Evolutionary conservation across 2,113 vertebrate genomes (phyloP).

Genomic region (Microtus montanus): DNA sequence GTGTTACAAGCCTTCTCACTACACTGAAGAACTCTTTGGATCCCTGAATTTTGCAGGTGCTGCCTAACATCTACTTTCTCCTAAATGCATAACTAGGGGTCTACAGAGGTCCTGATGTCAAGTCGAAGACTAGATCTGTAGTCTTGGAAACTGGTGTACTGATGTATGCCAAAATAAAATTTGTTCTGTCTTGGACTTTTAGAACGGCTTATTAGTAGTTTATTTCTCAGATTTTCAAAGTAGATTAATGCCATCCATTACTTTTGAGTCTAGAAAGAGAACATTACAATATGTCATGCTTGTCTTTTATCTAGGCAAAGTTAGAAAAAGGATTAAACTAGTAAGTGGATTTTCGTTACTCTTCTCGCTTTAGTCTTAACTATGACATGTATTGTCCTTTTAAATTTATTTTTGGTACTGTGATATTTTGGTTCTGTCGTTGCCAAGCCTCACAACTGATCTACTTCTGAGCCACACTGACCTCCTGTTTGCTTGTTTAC

Average conservation of each 20-base stretch:
- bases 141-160: not conserved
- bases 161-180: slow-evolving; percentile 1
- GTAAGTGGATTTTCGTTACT: slow-evolving; percentile 38
- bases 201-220: not conserved
- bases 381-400: not conserved
- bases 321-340: slow-evolving; percentile 43
- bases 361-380: slow-evolving; percentile 37
- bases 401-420: not conserved
- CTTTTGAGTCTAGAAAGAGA: slow-evolving; percentile 11
- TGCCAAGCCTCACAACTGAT: not conserved
- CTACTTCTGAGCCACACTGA: not conserved
- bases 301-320: not conserved
- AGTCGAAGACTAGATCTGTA: not conserved
- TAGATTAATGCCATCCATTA: not conserved
- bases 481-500: not conserved
- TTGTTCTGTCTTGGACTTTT: slow-evolving; percentile 18
- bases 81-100: not conserved
- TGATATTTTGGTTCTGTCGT: not conserved
- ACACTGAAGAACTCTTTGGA: not conserved
- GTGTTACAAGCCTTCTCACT: slow-evolving; percentile 8
- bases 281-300: not conserved
- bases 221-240: slow-evolving; percentile 1
- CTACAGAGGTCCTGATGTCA: not conserved
- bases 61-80: not conserved
- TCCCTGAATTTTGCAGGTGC: not conserved